Evolutionary conservation across 2,113 vertebrate species (phyloP), one percentile per base, ranked within the genome.

Genomic region (Pygoscelis antarcticus): DNA sequence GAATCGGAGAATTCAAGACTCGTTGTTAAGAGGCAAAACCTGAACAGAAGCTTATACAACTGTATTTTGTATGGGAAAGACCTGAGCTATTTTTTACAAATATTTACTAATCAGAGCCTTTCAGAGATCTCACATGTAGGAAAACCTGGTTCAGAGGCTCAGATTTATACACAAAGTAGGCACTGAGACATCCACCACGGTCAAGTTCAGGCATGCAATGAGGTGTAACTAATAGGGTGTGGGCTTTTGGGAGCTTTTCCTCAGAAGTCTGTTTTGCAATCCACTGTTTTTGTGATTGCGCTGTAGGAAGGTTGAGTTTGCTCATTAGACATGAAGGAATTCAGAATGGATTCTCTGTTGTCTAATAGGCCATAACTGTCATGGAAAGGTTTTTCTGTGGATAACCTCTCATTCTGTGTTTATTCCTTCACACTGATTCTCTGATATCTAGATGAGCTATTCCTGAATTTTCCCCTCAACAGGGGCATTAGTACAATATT

Each of bases 231-330:
- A 36, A 42, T 7, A 68, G 27, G 3, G 11, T 29, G 7, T 18
- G 66, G 30, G 55, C 11, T 89, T n/a, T 61, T 13, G 29, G 69
- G 25, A 86, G 29, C 10, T 65, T 61, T 46, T 88, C 70, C 83
- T 65, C 51, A 26, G 12, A 46, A 36, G 8, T 4, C 61, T 52
- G 29, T 21, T 78, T 76, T 65, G 10, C 20, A 76, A 25, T n/a
- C 21, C 47, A 17, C 34, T 21, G 1, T 2, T 71, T 55, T 38
- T 78, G 44, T 9, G 3, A 42, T 3, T 38, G 15, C 0, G 0
- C n/a, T 5, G 1, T 4, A 18, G 29, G 17, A 79, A 64, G 34
- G 47, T 1, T 47, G 19, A 65, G 26, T 66, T 66, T 81, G 10
- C 20, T 81, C 16, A 5, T 78, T 34, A 58, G 70, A 69, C 8